Evolutionary conservation across 2,888 invertebrate genomes (phyloP), one percentile per base, ranked within the genome.

Genomic region (Catocala nupta): DNA sequence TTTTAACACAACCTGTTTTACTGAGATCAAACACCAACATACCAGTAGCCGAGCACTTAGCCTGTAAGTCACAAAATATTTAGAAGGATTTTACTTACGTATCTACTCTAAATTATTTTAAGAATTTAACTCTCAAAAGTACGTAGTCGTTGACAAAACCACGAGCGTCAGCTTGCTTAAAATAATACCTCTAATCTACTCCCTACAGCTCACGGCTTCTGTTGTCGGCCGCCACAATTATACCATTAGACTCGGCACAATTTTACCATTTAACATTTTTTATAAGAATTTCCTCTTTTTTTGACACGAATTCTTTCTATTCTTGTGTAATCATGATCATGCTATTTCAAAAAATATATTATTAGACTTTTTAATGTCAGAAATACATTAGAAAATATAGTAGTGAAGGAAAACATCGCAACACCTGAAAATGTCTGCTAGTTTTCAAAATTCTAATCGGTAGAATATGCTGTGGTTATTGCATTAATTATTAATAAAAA

Each of bases 141-240:
- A 63, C 60, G 47, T 12, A 55, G 47, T 54, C 50, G 50, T 51
- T 64, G 66, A 67, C 66, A 67, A 65, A 69, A 74, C 67, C 65
- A 39, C 56, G 53, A 67, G 47, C 50, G 68, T 67, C 63, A 77
- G 80, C 74, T 79, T 77, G 71, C 63, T 65, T 65, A 69, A 71
- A 81, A 81, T 84, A 84, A 82, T 80, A 78, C 80, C 74, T 75
- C 66, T 84, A 84, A 85, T 85, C 82, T 81, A 67, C 74, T 60
- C 68, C 65, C 73, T 70, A 74, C 70, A 74, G 70, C 61, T 67
- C 52, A 77, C 80, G 80, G 78, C 78, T 81, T 78, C 67, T 71
- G 62, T 71, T 65, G 71, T 71, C 63, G 59, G 63, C 69, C 56
- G 42, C 63, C 71, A 64, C 68, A 71, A 59, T 78, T 73, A 72